Base-by-base conservation (phyloP, 2,888 invertebrate genomes). In the Netelia fuscicornis region DNA sequence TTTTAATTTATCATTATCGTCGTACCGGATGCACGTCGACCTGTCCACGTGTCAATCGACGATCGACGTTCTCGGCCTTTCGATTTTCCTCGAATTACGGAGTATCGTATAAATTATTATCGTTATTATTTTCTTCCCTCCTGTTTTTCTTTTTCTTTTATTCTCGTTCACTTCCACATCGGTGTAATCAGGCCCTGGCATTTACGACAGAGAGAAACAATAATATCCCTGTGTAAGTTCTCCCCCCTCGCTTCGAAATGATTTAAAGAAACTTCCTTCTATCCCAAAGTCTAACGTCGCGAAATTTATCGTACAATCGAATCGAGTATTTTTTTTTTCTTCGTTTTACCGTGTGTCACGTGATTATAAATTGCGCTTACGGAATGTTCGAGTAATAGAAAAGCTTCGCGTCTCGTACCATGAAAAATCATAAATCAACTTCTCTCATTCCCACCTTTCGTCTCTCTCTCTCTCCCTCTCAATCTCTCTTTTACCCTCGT, bases 331-430 rank as follows among this genome's bases (percentile, higher is more conserved):
- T 48, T 48, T 48, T 48, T 48, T 48, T 9, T 48, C 9, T 48
- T 48, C 13, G 10, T 48, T 48, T 48, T 48, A 37, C 37, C 37
- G 6, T 13, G 48, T 10, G 2, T 48, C 48, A 48, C 37, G 37
- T 48, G 10, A 13, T 13, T 10, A 48, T 13, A 48, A 48, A 48
- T 48, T 48, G 48, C 48, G 48, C 48, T 13, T 48, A 58, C 54
- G 65, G 75, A 76, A 67, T 77, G 56, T 77, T 48, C 23, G 48
- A 74, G 48, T 42, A 42, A n/a, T 25, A 74, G 25, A 25, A 60
- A 60, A 58, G 9, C n/a, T 17, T 30, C 17, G 17, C 20, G 42
- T 17, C 54, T 70, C 25, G 10, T 54, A 30, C 52, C 54, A 70
- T 52, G 37, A 20, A 37, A 37, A 37, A 37, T 6, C 37, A 58